Evolutionary conservation across 2,797 vertebrate genomes (phyloP).

Genomic region (Onychomys leucogaster): DNA sequence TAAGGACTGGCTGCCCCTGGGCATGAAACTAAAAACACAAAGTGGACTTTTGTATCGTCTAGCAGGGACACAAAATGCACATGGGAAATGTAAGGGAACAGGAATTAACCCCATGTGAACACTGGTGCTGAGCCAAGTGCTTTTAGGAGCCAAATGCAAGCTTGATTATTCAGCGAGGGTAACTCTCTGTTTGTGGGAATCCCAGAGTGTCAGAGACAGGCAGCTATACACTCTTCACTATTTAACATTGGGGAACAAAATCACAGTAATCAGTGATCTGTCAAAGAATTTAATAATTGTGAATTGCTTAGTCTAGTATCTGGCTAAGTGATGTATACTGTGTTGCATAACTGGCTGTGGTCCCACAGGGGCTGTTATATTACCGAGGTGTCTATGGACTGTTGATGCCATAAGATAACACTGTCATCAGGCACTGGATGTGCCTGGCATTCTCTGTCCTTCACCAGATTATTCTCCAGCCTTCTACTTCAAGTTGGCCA

Average conservation of each 20-base stretch:
- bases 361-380: background rate
- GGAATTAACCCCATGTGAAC: conserved; percentile 24
- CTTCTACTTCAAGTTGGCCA: background rate
- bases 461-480: background rate
- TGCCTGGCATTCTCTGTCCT: background rate
- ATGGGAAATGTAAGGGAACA: background rate
- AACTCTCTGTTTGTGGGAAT: background rate
- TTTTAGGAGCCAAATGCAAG: background rate
- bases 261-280: conserved; percentile 28
- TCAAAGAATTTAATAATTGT: background rate
- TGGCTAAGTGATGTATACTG: background rate
- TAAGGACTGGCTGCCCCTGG: too few relatives aligned
- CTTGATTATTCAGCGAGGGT: background rate
- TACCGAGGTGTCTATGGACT: background rate
- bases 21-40: too few relatives aligned
- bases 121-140: background rate
- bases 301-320: background rate
- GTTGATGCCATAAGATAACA: background rate
- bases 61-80: background rate
- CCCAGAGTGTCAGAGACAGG: background rate
- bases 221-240: conserved; percentile 16
- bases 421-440: background rate
- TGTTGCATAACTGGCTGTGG: background rate
- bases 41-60: background rate
- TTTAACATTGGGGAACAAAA: conserved; percentile 31